Base-by-base conservation (phyloP, 2,888 invertebrate species). In the Sphecodes monilicornis region DNA sequence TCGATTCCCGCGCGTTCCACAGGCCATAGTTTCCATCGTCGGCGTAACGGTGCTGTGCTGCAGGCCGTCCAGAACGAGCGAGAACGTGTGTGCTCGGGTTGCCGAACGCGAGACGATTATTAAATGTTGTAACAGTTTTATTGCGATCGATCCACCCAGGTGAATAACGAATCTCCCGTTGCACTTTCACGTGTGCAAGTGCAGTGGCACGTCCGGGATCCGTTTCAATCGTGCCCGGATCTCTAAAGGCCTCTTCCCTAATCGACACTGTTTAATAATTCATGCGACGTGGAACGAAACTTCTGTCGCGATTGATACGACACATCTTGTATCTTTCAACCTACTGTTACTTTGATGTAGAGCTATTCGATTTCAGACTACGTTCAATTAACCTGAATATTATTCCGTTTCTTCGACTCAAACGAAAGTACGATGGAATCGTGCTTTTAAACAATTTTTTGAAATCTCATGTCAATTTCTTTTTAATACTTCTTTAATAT, bases 101-200 rank as follows among this genome's bases (percentile, higher is more conserved):
- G 11, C n/a, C 13, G 68, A 82, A 82, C 77, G 85, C 71, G 60
- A 43, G 32, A 68, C 66, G 85, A 84, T 78, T 86, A 80, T 84
- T 80, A 86, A 86, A 75, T 76, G 74, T 50, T 71, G 73, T 79
- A 79, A 86, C 85, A 82, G 85, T 79, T 86, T 77, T 77, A 79
- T 77, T 71, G 68, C 79, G 76, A 66, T 71, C 82, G 77, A 82
- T 82, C 46, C 84, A 60, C 57, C 41, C 39, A 54, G 36, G 36
- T 50, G 76, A 81, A 84, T 82, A 84, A 86, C 86, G 86, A 50
- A 80, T 80, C 73, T 78, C 78, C 68, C 78, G 78, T 83, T 84
- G 76, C 79, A 83, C 82, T 81, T 85, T 80, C 71, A 43, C 85
- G 82, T 77, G 82, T 73, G 83, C 83, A 71, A 79, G 43, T 71